A percentile compares a stretch with the other conserved stretches of the same genome.
These are phyloP conservation scores for Phoronis australis DNA, from an alignment of 2,888 invertebrate genomes.

Conservation along the genomic window DNA sequence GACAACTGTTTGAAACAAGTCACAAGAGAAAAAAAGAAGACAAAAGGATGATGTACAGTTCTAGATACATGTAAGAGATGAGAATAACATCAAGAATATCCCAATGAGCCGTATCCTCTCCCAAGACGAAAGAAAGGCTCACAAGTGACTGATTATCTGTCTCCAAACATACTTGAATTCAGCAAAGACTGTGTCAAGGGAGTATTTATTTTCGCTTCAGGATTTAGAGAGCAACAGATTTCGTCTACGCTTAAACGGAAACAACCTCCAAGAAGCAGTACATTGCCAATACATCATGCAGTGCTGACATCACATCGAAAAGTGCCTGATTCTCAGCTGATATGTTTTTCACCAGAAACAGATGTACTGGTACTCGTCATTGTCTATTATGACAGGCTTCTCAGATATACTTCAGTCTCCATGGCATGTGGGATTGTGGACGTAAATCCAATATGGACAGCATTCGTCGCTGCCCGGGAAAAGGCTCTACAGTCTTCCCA, in stretches of 20 bases:
- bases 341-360: background rate
- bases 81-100: background rate
- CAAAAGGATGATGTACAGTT: background rate
- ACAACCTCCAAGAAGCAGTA: background rate
- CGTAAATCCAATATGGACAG: too few species aligned
- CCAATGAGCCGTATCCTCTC: background rate
- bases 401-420: too few species aligned
- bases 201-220: background rate
- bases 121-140: background rate
- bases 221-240: background rate
- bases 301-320: background rate
- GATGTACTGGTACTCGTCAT: too few species aligned
- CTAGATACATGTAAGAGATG: background rate
- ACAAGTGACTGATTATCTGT: background rate
- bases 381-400: too few species aligned
- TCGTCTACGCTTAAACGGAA: background rate
- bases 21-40: background rate
- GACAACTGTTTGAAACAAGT: background rate
- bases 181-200: background rate
- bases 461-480: background rate
- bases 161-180: background rate
- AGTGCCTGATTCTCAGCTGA: background rate
- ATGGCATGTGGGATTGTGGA: too few species aligned
- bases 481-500: background rate
- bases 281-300: background rate